phyloP scores from a whole-genome alignment of 2,797 vertebrate species.

The Luscinia luscinia region DNA sequence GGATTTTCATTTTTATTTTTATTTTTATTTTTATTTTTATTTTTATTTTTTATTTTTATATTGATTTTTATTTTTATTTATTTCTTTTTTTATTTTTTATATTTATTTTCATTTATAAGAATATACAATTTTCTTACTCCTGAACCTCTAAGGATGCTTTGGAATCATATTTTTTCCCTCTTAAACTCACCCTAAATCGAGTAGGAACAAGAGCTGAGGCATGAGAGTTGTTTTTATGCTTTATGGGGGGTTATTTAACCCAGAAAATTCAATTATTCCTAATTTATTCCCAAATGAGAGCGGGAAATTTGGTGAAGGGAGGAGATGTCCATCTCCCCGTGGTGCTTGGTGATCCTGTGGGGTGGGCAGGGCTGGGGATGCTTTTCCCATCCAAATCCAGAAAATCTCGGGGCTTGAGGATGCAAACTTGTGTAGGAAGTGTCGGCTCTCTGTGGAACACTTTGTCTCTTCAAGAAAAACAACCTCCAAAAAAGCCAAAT shows the following conservation, averaged over 20 bases:
- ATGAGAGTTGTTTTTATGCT: neutral
- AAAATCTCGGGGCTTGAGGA: conserved; percentile 16
- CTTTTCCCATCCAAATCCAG: neutral
- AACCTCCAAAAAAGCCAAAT: conserved; percentile 13
- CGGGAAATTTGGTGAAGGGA: fast-evolving
- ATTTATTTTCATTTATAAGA: neutral
- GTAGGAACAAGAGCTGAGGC: neutral
- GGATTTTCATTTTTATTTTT: too few relatives aligned
- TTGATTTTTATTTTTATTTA: too few relatives aligned
- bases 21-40: too few relatives aligned
- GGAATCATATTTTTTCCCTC: neutral
- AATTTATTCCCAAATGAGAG: neutral
- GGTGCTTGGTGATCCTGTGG: fast-evolving
- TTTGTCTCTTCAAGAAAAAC: conserved; percentile 61
- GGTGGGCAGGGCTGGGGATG: neutral
- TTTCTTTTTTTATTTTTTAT: too few relatives aligned
- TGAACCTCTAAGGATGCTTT: neutral
- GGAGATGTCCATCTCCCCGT: fast-evolving
- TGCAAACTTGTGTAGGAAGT: conserved; percentile 62
- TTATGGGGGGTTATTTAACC: neutral
- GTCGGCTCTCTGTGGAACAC: conserved; percentile 58
- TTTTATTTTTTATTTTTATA: too few relatives aligned
- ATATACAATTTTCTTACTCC: neutral
- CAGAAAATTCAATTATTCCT: fast-evolving
- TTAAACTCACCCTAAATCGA: neutral